Conservation (phyloP, 1,140 invertebrate genomes). For the Nebria ingens region DNA sequence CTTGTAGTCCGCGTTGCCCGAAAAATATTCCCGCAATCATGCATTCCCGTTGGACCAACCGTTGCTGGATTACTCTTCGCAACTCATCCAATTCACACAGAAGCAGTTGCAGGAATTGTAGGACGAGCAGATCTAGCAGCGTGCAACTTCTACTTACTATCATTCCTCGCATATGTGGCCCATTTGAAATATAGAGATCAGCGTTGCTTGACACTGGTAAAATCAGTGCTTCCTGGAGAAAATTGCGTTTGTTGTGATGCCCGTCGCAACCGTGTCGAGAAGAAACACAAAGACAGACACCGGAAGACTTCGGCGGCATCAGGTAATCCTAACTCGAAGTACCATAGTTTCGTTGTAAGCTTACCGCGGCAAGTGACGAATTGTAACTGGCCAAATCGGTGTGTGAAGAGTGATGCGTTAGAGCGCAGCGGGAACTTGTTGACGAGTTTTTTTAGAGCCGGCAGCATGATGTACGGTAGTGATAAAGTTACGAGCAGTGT, state of each 20-base stretch:
- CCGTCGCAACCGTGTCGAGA: neutral
- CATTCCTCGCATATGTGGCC: slow-evolving; percentile 70
- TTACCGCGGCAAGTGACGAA: slow-evolving; percentile 27
- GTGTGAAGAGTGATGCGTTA: slow-evolving; percentile 11
- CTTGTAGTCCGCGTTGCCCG: slow-evolving; percentile 64
- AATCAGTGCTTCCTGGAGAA: neutral
- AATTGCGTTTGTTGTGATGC: neutral
- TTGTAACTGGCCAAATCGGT: slow-evolving; percentile 26
- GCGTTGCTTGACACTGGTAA: slow-evolving; percentile 22
- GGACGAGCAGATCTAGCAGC: slow-evolving; percentile 89
- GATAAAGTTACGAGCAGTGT: neutral
- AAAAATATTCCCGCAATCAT: slow-evolving; percentile 47
- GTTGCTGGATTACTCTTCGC: slow-evolving; percentile 84
- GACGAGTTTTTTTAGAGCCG: neutral
- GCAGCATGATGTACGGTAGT: too few species aligned
- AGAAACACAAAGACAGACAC: neutral
- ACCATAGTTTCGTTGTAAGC: slow-evolving; percentile 24
- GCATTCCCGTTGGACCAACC: slow-evolving; percentile 51
- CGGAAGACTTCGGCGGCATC: slow-evolving; percentile 4
- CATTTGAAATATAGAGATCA: slow-evolving; percentile 48
- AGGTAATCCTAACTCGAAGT: slow-evolving; percentile 14
- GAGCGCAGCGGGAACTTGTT: slow-evolving; percentile 11
- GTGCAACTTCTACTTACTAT: slow-evolving; percentile 80
- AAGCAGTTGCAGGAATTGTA: slow-evolving; percentile 91
- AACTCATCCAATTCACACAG: slow-evolving; percentile 92